A percentile compares a stretch with the other conserved stretches of the same genome.
Conservation (phyloP, 2,888 invertebrate species). For the Apodemia hepburni region DNA sequence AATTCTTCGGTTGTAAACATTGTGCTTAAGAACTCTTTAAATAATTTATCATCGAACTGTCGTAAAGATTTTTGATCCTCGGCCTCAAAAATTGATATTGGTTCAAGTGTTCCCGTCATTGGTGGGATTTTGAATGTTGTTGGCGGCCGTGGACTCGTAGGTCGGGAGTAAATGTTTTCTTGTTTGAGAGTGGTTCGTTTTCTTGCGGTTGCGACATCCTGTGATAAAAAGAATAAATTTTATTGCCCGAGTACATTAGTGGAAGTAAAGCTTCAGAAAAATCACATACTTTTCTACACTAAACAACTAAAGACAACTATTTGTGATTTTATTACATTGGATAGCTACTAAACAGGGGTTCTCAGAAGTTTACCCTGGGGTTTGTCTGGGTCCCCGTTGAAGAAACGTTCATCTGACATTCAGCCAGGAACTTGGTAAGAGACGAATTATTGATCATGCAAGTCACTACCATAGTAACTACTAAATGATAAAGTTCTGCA, state of each 20-base stretch:
- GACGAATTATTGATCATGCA: no score
- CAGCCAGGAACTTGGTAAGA: no score
- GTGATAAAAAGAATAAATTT: slow-evolving; percentile 20
- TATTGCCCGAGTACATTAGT: background rate
- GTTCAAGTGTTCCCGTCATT: slow-evolving; percentile 28
- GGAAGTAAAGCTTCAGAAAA: no score
- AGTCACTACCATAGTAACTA: no score
- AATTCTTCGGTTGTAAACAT: slow-evolving; percentile 48
- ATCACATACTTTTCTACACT: no score
- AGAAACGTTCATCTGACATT: no score
- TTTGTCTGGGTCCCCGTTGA: no score
- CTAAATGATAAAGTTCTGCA: no score
- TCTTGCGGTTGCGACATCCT: slow-evolving; percentile 39
- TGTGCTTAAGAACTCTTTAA: slow-evolving; percentile 45
- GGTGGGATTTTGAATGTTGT: slow-evolving; percentile 43
- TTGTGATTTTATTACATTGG: no score
- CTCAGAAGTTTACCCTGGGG: no score
- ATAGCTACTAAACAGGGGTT: no score
- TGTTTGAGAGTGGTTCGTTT: slow-evolving; percentile 37
- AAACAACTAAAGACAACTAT: no score
- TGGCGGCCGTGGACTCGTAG: slow-evolving; percentile 5
- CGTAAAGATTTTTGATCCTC: slow-evolving; percentile 34
- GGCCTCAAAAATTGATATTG: slow-evolving; percentile 30
- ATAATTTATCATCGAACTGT: slow-evolving; percentile 36
- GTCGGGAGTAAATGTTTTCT: slow-evolving; percentile 5